Evolutionary conservation across 2,888 invertebrate species (phyloP).

Genomic region (Hirtodrosophila alboralis): DNA sequence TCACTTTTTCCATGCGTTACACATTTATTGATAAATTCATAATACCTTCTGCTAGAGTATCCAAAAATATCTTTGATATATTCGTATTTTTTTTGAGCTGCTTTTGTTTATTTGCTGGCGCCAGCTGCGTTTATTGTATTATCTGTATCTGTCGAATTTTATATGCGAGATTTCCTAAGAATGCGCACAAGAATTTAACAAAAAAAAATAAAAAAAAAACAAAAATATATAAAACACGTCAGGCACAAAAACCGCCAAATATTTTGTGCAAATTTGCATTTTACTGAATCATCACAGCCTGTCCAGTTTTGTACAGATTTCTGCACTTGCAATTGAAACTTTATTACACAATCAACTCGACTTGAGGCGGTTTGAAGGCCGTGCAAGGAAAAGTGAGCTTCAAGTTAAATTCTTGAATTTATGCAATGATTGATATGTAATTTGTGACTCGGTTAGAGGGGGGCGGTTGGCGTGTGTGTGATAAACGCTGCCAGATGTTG

Average conservation of each 20-base stretch:
- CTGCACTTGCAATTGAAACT: slow-evolving; percentile 36
- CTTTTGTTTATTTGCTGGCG: slow-evolving; percentile 38
- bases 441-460: slow-evolving; percentile 22
- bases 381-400: slow-evolving; percentile 13
- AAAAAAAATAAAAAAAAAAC: slow-evolving; percentile 18
- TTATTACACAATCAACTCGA: slow-evolving; percentile 30
- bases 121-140: slow-evolving; percentile 51
- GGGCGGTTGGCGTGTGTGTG: slow-evolving; percentile 16
- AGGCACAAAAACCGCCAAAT: slow-evolving; percentile 20
- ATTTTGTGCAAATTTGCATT: slow-evolving; percentile 48
- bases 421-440: slow-evolving; percentile 68
- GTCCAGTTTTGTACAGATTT: slow-evolving; percentile 16
- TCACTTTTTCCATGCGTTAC: too few species aligned
- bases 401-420: slow-evolving; percentile 32
- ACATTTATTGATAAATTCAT: too few species aligned
- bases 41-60: too few species aligned
- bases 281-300: slow-evolving; percentile 46
- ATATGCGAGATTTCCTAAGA: slow-evolving; percentile 65
- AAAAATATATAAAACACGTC: slow-evolving; percentile 26
- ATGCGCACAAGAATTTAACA: slow-evolving; percentile 66
- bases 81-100: slow-evolving; percentile 25
- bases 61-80: slow-evolving; percentile 24
- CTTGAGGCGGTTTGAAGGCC: slow-evolving; percentile 20
- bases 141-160: slow-evolving; percentile 34
- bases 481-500: slow-evolving; percentile 72